These are phyloP conservation scores for Ormyrus nitidulus DNA, from an alignment of 2,888 invertebrate species.

Conservation along the genomic window DNA sequence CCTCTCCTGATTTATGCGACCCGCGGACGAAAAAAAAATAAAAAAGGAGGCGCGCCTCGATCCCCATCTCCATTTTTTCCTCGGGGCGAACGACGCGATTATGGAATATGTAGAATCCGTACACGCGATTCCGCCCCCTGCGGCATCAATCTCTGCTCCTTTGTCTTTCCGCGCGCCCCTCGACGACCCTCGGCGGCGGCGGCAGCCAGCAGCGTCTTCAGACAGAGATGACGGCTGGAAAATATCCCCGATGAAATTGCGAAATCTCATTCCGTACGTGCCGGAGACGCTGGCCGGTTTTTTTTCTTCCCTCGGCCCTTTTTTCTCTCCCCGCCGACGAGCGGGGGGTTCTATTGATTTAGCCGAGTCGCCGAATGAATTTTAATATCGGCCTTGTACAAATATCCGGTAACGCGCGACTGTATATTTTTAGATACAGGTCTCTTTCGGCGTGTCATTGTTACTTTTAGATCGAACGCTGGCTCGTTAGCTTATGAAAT, in stretches of 20 bases:
- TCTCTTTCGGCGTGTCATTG: too few species aligned
- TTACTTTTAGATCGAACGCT: too few species aligned
- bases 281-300: too few species aligned
- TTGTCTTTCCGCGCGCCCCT: background rate
- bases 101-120: slow-evolving; percentile 10
- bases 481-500: too few species aligned
- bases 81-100: slow-evolving; percentile 5
- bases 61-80: background rate
- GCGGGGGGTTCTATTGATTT: background rate
- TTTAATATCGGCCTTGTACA: slow-evolving; percentile 5
- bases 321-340: too few species aligned
- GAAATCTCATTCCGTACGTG: background rate
- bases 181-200: too few species aligned
- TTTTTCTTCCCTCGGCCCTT: too few species aligned
- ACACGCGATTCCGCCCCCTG: background rate
- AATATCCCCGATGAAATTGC: slow-evolving; percentile 12
- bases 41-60: background rate
- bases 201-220: too few species aligned
- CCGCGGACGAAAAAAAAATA: background rate
- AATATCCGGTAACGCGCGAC: background rate
- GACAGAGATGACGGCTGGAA: background rate
- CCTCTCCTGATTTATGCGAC: background rate
- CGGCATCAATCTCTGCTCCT: background rate
- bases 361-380: background rate
- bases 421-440: too few species aligned